Evolutionary conservation across 2,113 vertebrate genomes (phyloP).

Genomic region (Cervus canadensis): DNA sequence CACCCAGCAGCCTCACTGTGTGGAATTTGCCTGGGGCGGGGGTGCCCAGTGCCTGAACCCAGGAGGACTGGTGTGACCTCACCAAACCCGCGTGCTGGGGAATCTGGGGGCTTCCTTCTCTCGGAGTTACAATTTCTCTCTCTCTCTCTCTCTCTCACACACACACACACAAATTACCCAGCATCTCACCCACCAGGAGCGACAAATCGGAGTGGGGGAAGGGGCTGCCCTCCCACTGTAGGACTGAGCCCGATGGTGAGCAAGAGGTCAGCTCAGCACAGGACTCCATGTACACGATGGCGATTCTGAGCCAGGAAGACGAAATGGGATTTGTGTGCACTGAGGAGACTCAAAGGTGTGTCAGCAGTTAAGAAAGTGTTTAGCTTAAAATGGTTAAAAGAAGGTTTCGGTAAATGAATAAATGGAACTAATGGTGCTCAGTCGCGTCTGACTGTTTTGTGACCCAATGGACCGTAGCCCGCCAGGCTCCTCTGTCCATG

Average conservation of each 20-base stretch:
- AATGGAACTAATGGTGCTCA: too few species aligned
- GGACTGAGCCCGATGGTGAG: not conserved
- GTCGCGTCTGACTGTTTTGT: not conserved
- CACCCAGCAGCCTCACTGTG: not conserved
- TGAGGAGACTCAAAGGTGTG: fast-evolving
- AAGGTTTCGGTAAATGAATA: not conserved
- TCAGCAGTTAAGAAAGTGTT: not conserved
- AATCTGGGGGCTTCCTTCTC: not conserved
- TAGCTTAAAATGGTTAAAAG: not conserved
- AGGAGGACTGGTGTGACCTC: not conserved
- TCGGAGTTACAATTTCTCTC: not conserved
- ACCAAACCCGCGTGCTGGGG: not conserved
- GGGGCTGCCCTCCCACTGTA: not conserved
- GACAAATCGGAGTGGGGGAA: not conserved
- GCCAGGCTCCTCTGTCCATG: not conserved
- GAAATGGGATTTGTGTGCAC: fast-evolving
- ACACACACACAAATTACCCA: not conserved
- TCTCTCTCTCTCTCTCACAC: not conserved
- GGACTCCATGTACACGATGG: fast-evolving
- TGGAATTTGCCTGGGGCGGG: fast-evolving
- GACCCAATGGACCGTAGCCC: fast-evolving
- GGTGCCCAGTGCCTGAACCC: too few species aligned
- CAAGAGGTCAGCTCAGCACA: not conserved
- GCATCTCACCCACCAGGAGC: not conserved
- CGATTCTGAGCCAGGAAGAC: too few species aligned